Evolutionary conservation across 2,888 invertebrate genomes (phyloP), one percentile per base, ranked within the genome.

Genomic region (Ceratothoa steindachneri): DNA sequence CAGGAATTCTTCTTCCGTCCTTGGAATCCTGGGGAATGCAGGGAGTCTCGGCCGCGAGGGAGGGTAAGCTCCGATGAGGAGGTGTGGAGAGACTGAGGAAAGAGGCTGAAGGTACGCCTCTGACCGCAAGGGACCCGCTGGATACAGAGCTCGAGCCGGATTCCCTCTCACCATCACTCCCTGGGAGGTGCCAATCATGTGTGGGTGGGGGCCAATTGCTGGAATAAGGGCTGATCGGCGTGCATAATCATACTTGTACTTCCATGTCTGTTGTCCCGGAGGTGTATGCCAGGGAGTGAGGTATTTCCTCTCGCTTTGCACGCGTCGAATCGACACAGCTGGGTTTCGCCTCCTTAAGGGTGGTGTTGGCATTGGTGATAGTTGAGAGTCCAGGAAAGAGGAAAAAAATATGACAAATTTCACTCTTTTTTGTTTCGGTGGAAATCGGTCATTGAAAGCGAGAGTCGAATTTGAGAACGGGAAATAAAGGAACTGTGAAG

Each of bases 271-370:
- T 22, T 24, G 27, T 2, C 19, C 12, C 60, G 60, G 60, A 24
- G 60, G n/a, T 1, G 22, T 24, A 1, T 24, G 22, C 60, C 60
- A 60, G 2, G 76, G 72, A 27, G 67, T 76, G 5, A 73, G 64
- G 64, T 73, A 66, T 7, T 71, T 69, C n/a, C 76, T 71, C 65
- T 76, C 76, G 31, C 76, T 76, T 67, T 76, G 76, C 19, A 71
- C 76, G 27, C 76, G 31, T 24, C 76, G 73, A 51, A 76, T 67
- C 2, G 76, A 70, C 55, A 76, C 76, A 9, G 67, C 67, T 3
- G 75, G 73, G 52, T 73, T 55, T 3, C 69, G 31, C 9, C 76
- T 72, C n/a, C 73, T 72, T 4, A 69, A 66, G 5, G 69, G 55
- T 0, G 75, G 75, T 5, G 72, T 67, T 7, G 75, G 75, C 27